Percentiles rank a stretch among this genome's conserved stretches.
These are phyloP conservation scores for Heliconius charithonia DNA, from an alignment of 2,888 invertebrate genomes.

Conservation along the genomic window DNA sequence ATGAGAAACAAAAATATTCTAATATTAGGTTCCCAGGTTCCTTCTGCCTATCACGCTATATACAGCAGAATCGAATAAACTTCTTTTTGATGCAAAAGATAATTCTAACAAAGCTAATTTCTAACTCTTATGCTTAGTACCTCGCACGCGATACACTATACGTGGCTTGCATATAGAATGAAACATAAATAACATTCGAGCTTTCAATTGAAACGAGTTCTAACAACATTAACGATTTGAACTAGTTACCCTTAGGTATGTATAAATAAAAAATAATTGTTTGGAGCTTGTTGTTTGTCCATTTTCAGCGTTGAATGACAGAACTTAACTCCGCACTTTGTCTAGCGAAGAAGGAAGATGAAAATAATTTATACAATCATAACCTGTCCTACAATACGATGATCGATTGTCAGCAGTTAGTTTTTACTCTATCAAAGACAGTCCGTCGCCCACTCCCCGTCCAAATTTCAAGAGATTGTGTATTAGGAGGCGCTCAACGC, in stretches of 20 bases:
- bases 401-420: no score
- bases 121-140: not conserved
- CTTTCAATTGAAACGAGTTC: slow-evolving; percentile 2
- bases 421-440: no score
- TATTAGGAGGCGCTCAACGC: no score
- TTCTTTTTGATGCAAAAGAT: not conserved
- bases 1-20: not conserved
- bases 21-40: not conserved
- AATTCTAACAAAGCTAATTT: not conserved
- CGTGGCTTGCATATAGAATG: slow-evolving; percentile 13
- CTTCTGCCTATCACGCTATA: not conserved
- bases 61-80: not conserved
- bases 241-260: not conserved
- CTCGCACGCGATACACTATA: not conserved
- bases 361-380: no score
- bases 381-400: no score
- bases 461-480: no score
- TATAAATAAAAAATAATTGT: not conserved
- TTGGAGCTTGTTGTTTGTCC: not conserved
- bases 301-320: no score
- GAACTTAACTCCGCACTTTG: no score
- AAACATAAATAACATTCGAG: not conserved
- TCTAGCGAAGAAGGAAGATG: no score
- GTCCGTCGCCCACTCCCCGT: no score
- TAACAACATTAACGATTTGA: slow-evolving; percentile 5